Evolutionary conservation across 2,888 invertebrate species (phyloP).

Genomic region (Sinhomidia bicolor): DNA sequence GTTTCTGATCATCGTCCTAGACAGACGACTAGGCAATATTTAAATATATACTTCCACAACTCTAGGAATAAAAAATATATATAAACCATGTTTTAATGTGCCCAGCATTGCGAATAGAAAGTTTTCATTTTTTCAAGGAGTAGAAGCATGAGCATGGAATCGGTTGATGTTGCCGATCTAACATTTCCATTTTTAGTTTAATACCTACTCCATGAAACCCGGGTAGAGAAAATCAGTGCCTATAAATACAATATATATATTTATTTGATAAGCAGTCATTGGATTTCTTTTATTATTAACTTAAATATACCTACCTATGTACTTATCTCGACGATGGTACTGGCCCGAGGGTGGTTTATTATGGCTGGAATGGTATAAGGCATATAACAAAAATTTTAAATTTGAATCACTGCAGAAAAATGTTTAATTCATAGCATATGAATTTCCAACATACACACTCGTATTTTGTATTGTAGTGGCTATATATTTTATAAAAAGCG

Average conservation of each 20-base stretch:
- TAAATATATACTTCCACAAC: neutral
- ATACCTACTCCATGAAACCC: neutral
- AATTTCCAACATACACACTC: no score
- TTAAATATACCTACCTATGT: no score
- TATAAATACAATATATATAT: no score
- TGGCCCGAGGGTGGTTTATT: neutral
- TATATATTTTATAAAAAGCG: no score
- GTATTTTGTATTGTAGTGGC: no score
- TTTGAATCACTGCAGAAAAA: neutral
- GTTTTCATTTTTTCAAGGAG: conserved; percentile 8
- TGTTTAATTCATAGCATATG: neutral
- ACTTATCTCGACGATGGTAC: neutral
- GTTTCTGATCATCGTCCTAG: neutral
- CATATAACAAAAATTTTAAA: neutral
- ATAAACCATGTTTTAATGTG: neutral
- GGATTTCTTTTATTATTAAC: neutral
- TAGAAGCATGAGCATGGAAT: neutral
- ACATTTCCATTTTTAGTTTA: neutral
- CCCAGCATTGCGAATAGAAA: neutral
- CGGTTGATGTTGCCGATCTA: neutral
- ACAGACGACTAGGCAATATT: neutral
- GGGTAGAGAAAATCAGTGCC: neutral
- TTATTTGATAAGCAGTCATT: neutral
- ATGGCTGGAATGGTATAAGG: no score
- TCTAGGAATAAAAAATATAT: neutral